These are phyloP conservation scores for Sebastes schlegelii DNA, from an alignment of 2,113 vertebrate genomes.

Conservation along the genomic window DNA sequence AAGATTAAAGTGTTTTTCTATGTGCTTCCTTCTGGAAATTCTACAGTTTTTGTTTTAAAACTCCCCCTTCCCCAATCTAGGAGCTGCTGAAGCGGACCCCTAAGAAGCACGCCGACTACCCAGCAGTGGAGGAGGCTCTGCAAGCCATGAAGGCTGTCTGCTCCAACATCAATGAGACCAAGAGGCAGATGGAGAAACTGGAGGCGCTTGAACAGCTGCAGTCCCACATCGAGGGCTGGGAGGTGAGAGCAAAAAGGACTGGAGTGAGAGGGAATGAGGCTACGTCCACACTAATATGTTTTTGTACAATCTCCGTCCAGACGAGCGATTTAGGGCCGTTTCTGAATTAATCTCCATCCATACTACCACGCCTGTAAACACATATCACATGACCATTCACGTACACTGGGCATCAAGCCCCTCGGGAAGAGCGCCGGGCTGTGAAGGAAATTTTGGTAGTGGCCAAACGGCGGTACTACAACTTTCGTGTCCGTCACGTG, in stretches of 20 bases:
- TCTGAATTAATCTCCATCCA: too few relatives aligned
- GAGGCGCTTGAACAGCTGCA: slow-evolving; percentile 97
- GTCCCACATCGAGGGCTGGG: slow-evolving; percentile 99
- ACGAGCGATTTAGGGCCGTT: too few relatives aligned
- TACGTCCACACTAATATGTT: too few relatives aligned
- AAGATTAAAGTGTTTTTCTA: not conserved
- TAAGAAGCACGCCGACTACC: slow-evolving; percentile 93
- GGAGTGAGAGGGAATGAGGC: not conserved
- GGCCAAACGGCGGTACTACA: too few relatives aligned
- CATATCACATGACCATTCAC: too few relatives aligned
- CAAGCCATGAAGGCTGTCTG: slow-evolving; percentile 98
- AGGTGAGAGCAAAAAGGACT: slow-evolving; percentile 84
- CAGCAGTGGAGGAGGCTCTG: slow-evolving; percentile 92
- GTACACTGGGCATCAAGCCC: too few relatives aligned
- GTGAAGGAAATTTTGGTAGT: too few relatives aligned
- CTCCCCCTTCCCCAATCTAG: slow-evolving; percentile 68
- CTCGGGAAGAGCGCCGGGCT: too few relatives aligned
- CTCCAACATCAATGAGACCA: slow-evolving; percentile 99
- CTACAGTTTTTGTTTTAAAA: not conserved
- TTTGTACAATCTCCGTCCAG: too few relatives aligned
- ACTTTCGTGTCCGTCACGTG: too few relatives aligned
- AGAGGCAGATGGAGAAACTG: slow-evolving; percentile 98
- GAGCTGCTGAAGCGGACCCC: slow-evolving; percentile 97
- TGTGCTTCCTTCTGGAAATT: not conserved
- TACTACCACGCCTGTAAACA: too few relatives aligned